Conservation (phyloP, 1,140 invertebrate species). For the Parasteatoda tepidariorum region DNA sequence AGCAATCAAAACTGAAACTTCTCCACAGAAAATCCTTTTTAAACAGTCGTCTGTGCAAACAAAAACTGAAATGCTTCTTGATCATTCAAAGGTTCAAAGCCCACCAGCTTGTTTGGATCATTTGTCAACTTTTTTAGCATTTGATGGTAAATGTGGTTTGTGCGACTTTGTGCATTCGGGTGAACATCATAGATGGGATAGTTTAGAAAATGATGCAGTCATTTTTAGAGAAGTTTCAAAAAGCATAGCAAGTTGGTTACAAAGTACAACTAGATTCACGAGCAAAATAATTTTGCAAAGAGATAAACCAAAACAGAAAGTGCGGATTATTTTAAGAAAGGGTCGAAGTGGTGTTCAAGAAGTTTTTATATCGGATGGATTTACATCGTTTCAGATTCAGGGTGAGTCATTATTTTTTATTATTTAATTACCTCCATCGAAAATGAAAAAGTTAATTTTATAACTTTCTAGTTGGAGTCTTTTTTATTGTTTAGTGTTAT, state of each 20-base stretch:
- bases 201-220: conserved; percentile 25
- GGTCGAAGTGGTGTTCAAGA: conserved; percentile 17
- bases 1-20: not conserved
- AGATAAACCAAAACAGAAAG: not conserved
- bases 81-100: not conserved
- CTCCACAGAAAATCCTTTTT: not conserved
- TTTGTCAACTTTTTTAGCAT: not conserved
- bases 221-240: conserved; percentile 15
- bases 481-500: too few species aligned
- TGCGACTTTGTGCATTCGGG: conserved; percentile 40
- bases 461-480: too few species aligned
- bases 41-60: not conserved
- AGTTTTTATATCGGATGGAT: conserved; percentile 20
- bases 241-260: conserved; percentile 8
- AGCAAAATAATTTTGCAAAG: not conserved
- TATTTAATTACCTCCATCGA: too few species aligned
- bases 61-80: not conserved
- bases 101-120: not conserved
- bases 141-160: conserved; percentile 16
- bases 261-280: not conserved
- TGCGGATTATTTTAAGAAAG: conserved; percentile 8
- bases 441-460: too few species aligned
- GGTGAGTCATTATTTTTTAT: conserved; percentile 15
- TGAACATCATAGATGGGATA: conserved; percentile 23
- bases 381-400: conserved; percentile 10